Evolutionary conservation across 1,140 invertebrate species (phyloP).

Genomic region (Choristoneura fumiferana): DNA sequence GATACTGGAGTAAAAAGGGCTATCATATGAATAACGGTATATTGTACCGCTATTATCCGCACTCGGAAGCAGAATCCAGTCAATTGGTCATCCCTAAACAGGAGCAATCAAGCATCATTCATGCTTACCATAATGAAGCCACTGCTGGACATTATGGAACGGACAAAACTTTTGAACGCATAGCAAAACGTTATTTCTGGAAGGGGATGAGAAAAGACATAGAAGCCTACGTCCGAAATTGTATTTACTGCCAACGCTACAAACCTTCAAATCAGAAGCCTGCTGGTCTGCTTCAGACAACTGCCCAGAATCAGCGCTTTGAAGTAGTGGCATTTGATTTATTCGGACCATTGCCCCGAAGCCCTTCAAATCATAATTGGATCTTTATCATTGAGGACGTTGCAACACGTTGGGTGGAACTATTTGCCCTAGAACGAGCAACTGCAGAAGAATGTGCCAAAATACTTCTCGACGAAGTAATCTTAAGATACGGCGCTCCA

Average conservation of each 20-base stretch:
- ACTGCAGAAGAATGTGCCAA: too few species aligned
- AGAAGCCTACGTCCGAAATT: slow-evolving; percentile 16
- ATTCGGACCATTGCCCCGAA: slow-evolving; percentile 18
- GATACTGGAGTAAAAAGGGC: slow-evolving; percentile 13
- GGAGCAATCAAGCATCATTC: slow-evolving; percentile 25
- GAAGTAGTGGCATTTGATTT: slow-evolving; percentile 23
- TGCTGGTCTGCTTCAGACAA: not conserved
- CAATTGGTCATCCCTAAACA: slow-evolving; percentile 35
- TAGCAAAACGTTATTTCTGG: slow-evolving; percentile 25
- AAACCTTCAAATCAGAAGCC: slow-evolving; percentile 3
- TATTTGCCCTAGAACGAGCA: not conserved
- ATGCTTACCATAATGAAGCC: slow-evolving; percentile 40
- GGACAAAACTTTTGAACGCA: slow-evolving; percentile 21
- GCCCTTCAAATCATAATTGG: not conserved
- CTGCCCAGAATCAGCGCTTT: not conserved
- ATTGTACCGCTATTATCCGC: slow-evolving; percentile 19
- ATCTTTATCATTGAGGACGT: too few species aligned
- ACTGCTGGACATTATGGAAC: slow-evolving; percentile 38
- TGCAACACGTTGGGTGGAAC: too few species aligned
- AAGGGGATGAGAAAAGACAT: slow-evolving; percentile 21
- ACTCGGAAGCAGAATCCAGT: slow-evolving; percentile 33
- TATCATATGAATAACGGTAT: slow-evolving; percentile 23
- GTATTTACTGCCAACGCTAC: slow-evolving; percentile 23
- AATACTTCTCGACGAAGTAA: not conserved
- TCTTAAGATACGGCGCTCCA: not conserved